These are phyloP conservation scores for Pteronotus mesoamericanus DNA, from an alignment of 2,797 vertebrate genomes.

Conservation along the genomic window DNA sequence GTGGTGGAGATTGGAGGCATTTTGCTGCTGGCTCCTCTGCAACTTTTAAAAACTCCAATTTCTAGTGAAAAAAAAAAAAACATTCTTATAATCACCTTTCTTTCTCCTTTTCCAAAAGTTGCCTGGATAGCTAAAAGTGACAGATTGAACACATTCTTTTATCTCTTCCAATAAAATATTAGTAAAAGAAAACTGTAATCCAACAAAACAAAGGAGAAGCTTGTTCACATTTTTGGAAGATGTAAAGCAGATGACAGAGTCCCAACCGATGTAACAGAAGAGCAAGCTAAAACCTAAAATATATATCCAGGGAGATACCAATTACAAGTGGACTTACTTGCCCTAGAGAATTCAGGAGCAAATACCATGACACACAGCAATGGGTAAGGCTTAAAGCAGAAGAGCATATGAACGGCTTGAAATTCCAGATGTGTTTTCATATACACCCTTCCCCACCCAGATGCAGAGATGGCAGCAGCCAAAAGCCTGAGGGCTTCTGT, in stretches of 20 bases:
- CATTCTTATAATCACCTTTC: not conserved
- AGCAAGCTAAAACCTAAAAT: not conserved
- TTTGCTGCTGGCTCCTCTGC: not conserved
- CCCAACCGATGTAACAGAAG: not conserved
- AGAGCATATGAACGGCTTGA: not conserved
- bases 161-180: not conserved
- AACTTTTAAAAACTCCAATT: not conserved
- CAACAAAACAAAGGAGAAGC: not conserved
- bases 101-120: not conserved
- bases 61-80: not conserved
- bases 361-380: not conserved
- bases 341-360: not conserved
- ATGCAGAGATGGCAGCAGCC: not conserved
- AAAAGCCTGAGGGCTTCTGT: not conserved
- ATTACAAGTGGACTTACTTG: not conserved
- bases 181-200: not conserved
- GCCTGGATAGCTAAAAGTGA: not conserved
- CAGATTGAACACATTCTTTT: not conserved
- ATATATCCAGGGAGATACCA: not conserved
- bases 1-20: not conserved
- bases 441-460: not conserved
- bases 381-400: not conserved
- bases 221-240: not conserved
- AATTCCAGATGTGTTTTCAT: not conserved
- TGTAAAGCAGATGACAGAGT: not conserved